Base-by-base conservation (phyloP, 2,888 invertebrate genomes). In the Meteorus cinctellus region DNA sequence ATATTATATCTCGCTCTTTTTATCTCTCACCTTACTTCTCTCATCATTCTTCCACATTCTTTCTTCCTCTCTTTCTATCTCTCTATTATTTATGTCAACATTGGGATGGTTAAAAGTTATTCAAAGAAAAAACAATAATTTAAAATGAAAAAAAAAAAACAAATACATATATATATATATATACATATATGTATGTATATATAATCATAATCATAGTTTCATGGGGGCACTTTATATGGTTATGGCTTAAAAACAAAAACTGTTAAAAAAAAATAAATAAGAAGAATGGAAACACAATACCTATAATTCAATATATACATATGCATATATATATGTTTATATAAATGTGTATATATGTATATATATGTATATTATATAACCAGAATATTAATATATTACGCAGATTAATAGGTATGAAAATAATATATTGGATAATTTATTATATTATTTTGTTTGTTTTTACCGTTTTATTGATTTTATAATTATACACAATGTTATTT, bases 401-500 rank as follows among this genome's bases (percentile, higher is more conserved):
- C 87, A 88, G 86, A 87, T 87, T 86, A 85, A 86, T 86, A 84
- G 84, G 82, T 83, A 84, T 86, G 84, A 82, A 82, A 84, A 79
- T 79, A 79, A 88, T 88, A 89, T 89, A 89, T 89, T 87, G 84
- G 84, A 89, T 88, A 89, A 89, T 89, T 89, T 88, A 87, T 89
- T 87, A 85, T 86, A 86, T n/a, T 48, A 48, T 88, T 83, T 80
- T 79, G 73, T 87, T 88, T 88, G 88, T 89, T 88, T 48, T 89
- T 88, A 87, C 86, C 86, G 88, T 89, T 89, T 89, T 89, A 88
- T 48, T 88, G 86, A 89, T 89, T 89, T 88, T 89, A 88, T 87
- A 75, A 48, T 70, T 78, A 78, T 76, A 78, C 31, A 76, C 70
- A 79, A 77, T 82, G 77, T 80, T 81, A 78, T 79, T 78, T 79